Percentiles rank a stretch among this genome's conserved stretches.
Conservation (phyloP, 2,113 vertebrate genomes). For the Cynopterus brachyotis region DNA sequence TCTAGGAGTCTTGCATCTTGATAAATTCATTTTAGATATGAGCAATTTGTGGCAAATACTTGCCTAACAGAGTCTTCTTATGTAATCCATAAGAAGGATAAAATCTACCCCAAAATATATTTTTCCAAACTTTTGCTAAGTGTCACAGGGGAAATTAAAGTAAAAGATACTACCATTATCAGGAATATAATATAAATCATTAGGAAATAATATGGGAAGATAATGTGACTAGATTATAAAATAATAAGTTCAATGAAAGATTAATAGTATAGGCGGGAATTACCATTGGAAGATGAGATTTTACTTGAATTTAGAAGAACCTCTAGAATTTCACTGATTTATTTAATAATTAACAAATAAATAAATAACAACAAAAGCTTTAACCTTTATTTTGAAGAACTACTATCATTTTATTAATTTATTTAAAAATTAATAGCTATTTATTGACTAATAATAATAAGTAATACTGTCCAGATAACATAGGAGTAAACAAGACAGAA, state of each 20-base stretch:
- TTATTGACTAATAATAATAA: neutral
- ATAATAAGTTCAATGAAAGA: neutral
- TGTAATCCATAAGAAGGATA: neutral
- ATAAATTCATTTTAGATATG: neutral
- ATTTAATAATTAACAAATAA: neutral
- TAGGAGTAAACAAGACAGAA: neutral
- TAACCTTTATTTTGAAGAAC: conserved; percentile 20
- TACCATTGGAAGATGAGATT: neutral
- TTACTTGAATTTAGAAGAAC: neutral
- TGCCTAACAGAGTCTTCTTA: neutral
- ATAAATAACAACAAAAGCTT: neutral
- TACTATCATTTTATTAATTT: neutral
- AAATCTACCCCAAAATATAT: neutral
- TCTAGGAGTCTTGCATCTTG: neutral
- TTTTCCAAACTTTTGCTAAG: neutral
- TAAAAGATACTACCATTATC: neutral
- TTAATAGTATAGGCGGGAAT: neutral
- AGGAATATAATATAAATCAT: neutral
- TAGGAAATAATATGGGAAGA: neutral
- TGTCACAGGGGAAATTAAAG: neutral
- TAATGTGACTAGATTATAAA: neutral
- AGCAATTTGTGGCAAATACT: neutral
- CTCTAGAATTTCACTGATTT: neutral
- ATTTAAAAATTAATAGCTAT: neutral
- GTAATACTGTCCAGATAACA: neutral